A percentile compares a stretch with the other conserved stretches of the same genome.
phyloP scores from a whole-genome alignment of 2,888 invertebrate species.

The Rambutsinella grinnellia region DNA sequence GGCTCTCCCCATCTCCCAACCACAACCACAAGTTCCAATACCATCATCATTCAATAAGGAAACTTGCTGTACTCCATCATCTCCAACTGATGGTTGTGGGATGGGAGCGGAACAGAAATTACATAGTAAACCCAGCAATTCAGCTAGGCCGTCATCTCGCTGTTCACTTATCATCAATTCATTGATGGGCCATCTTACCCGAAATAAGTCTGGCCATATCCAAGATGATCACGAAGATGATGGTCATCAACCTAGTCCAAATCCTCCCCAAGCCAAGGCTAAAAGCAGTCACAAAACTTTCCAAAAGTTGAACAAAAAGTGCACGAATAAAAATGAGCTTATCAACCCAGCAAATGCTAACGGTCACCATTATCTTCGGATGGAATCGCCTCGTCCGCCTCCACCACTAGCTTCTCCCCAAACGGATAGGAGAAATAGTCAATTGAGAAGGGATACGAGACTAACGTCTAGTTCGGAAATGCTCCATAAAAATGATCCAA shows the following conservation, averaged over 20 bases:
- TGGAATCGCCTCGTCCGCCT: neutral
- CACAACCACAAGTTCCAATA: neutral
- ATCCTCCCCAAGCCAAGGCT: too few relatives aligned
- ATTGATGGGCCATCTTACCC: constrained; percentile 44
- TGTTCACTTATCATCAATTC: constrained; percentile 53
- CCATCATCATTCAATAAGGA: neutral
- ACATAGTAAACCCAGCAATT: too few relatives aligned
- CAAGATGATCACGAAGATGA: neutral
- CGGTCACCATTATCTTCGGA: constrained; percentile 1
- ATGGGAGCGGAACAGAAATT: too few relatives aligned
- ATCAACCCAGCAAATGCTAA: too few relatives aligned
- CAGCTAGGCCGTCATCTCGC: constrained; percentile 48
- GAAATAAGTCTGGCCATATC: neutral
- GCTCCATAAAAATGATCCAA: neutral
- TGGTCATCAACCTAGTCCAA: neutral
- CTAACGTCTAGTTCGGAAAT: neutral
- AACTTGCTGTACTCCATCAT: too few relatives aligned
- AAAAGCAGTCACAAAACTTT: neutral
- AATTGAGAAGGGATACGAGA: neutral
- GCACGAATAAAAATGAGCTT: neutral
- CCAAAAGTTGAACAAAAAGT: neutral
- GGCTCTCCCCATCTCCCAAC: neutral
- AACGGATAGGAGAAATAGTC: neutral
- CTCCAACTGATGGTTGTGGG: too few relatives aligned
- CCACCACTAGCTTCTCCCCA: neutral